Evolutionary conservation across 2,113 vertebrate genomes (phyloP).

Genomic region (Notarius lentiginosus): DNA sequence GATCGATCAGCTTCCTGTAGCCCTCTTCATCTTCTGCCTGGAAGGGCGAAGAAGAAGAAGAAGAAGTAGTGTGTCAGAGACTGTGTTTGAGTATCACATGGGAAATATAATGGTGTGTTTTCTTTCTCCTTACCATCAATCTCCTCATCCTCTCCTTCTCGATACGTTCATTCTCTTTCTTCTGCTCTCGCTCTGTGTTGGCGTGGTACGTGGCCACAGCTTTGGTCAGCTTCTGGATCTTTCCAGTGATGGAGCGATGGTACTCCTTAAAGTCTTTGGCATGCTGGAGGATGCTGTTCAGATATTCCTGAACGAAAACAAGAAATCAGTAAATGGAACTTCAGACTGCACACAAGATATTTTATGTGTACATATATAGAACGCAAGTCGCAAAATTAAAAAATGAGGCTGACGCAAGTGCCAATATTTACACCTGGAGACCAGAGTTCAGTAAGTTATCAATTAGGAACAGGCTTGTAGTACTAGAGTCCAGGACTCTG

Average conservation of each 20-base stretch:
- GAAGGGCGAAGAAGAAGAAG: no score
- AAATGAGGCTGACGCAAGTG: neutral
- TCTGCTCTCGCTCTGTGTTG: slow-evolving; percentile 97
- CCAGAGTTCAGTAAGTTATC: no score
- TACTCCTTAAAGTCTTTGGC: slow-evolving; percentile 99
- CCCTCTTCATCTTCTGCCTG: slow-evolving; percentile 97
- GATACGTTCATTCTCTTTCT: slow-evolving; percentile 96
- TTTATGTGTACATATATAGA: neutral
- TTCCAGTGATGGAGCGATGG: slow-evolving; percentile 91
- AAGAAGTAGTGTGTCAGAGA: neutral
- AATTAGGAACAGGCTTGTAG: no score
- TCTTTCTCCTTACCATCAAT: slow-evolving; percentile 80
- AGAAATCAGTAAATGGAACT: neutral
- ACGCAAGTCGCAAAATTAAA: neutral
- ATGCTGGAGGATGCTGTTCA: slow-evolving; percentile 97
- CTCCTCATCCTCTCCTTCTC: slow-evolving; percentile 97
- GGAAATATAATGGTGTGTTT: neutral
- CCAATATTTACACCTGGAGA: no score
- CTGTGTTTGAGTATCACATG: neutral
- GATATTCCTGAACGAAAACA: slow-evolving; percentile 83
- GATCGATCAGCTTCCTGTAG: slow-evolving; percentile 95
- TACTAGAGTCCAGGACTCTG: no score
- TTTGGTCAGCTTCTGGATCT: slow-evolving; percentile 96
- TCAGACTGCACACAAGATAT: neutral
- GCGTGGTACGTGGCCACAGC: slow-evolving; percentile 94